These are phyloP conservation scores for Oceanodroma leucorhoa DNA, from an alignment of 2,797 vertebrate genomes.

Conservation along the genomic window DNA sequence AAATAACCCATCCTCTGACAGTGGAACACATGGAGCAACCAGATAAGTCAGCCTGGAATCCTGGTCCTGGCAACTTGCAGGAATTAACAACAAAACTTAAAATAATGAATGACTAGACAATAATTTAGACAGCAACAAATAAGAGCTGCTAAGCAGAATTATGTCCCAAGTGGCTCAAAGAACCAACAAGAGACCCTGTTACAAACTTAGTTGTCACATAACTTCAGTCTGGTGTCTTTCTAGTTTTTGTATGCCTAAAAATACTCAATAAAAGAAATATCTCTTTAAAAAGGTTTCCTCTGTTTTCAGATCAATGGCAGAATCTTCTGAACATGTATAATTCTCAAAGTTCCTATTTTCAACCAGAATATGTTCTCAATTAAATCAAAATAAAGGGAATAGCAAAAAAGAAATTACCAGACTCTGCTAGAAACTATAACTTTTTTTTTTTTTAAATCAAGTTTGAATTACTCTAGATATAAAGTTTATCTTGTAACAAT, in stretches of 20 bases:
- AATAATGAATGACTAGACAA: neutral
- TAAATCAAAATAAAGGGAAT: neutral
- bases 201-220: neutral
- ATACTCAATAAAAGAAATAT: neutral
- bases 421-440: neutral
- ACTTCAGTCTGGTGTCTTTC: neutral
- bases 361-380: neutral
- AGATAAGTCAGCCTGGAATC: neutral
- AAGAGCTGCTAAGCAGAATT: neutral
- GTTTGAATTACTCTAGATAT: neutral
- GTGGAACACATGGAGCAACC: neutral
- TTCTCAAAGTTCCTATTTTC: neutral
- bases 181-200: neutral
- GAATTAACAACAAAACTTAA: neutral
- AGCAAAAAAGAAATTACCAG: fast-evolving
- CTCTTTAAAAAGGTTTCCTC: neutral
- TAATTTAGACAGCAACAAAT: neutral
- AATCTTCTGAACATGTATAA: neutral
- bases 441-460: too few species aligned
- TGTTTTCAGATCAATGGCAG: neutral
- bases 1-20: neutral
- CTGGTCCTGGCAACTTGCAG: neutral
- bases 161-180: neutral
- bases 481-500: neutral
- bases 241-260: neutral